Conservation (phyloP, 2,797 vertebrate genomes). For the Netta rufina region DNA sequence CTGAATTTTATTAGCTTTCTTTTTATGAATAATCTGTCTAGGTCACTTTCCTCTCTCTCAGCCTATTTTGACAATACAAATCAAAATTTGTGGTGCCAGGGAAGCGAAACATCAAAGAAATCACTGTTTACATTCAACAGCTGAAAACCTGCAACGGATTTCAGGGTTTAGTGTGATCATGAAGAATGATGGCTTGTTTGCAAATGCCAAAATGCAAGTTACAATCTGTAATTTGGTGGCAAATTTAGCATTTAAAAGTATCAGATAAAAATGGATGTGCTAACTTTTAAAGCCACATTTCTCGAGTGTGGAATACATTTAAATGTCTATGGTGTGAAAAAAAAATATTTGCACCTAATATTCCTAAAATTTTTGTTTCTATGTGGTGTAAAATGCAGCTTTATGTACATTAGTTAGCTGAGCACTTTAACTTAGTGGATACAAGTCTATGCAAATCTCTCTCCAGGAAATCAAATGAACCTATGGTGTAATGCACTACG, state of each 20-base stretch:
- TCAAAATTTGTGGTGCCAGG: neutral
- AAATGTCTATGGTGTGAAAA: neutral
- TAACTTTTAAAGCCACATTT: neutral
- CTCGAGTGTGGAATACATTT: neutral
- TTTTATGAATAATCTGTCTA: neutral
- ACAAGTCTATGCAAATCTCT: neutral
- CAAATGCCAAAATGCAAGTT: neutral
- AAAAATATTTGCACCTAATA: neutral
- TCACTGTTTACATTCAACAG: neutral
- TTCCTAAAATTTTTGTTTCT: neutral
- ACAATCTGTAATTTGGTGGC: neutral
- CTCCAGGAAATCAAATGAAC: neutral
- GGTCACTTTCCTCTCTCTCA: neutral
- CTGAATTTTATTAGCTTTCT: neutral
- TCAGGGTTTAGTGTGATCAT: neutral
- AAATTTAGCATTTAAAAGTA: neutral
- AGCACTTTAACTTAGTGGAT: neutral
- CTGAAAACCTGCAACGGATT: neutral
- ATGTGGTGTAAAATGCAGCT: neutral
- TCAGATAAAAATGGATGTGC: neutral
- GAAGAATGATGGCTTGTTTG: neutral
- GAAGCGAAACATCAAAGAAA: neutral
- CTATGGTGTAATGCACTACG: neutral
- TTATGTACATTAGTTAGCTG: neutral
- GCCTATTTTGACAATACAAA: neutral